Base-by-base conservation (phyloP, 2,113 vertebrate species). In the Corythoichthys haematopterus region DNA sequence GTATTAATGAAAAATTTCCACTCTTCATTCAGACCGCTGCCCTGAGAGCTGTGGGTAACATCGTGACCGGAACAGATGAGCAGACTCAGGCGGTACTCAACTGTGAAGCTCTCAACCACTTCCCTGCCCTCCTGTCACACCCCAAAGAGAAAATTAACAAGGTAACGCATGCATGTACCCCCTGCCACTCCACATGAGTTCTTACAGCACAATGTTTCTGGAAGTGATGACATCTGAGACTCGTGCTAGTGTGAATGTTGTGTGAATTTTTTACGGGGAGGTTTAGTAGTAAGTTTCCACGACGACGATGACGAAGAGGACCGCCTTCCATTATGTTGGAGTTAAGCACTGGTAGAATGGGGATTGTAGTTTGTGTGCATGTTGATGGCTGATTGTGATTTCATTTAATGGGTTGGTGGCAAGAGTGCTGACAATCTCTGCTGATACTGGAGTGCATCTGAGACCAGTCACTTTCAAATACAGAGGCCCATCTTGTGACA, bases 101-200 rank as follows among this genome's bases (percentile, higher is more conserved):
- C 82, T 99, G 97, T 79, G 95, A 98, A 40, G 97, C 97, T 58
- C 93, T 99, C 75, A 92, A 93, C 70, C 96, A 99, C 85, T 99
- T 99, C 78, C 96, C 95, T 67, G 92, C 96, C 53, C 94, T 99
- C 76, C 95, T 99, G 84, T 95, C 96, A 57, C 97, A 99, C 91
- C 94, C 95, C 72, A 98, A 99, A 92, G 97, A 99, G 91, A 99
- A 99, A 90, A 99, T 99, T 91, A 99, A 99, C 92, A 99, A 99
- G 94, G 97, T 98, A 88, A 86, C 7, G 48, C 65, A 28, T 16
- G 8, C 15, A 28, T 48, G 11, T 36, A 46, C 40, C 15, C 11
- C 40, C 15, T 4, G 46, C 3, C 3, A 43, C 43, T 52, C 13
- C 15, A 11, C 20, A 13, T 14, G 33, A 35, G 33, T 57, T 36